Percentiles rank a stretch among this genome's conserved stretches.
phyloP scores from a whole-genome alignment of 2,888 invertebrate species.

The Cheilosia vulpina region DNA sequence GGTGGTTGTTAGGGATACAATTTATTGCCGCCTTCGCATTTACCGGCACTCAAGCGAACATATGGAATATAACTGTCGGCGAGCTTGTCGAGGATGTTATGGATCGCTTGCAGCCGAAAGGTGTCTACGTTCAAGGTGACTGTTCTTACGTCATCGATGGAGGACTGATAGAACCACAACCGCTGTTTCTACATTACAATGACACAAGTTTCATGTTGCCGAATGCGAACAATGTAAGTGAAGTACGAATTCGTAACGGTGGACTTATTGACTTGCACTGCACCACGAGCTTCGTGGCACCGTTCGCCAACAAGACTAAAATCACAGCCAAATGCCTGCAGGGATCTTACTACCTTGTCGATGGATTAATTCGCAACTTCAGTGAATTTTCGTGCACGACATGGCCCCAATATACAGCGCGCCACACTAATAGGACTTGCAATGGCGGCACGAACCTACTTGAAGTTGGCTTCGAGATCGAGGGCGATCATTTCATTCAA shows the following conservation, averaged over 20 bases:
- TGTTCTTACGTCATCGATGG: conserved; percentile 78
- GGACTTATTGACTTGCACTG: conserved; percentile 80
- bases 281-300: conserved; percentile 60
- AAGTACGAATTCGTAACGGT: conserved; percentile 77
- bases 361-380: conserved; percentile 78
- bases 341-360: conserved; percentile 77
- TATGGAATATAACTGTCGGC: conserved; percentile 37
- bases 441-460: conserved; percentile 79
- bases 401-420: conserved; percentile 79
- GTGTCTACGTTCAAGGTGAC: conserved; percentile 53
- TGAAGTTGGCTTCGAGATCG: conserved; percentile 82
- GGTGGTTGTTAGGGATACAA: background rate
- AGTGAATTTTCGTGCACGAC: conserved; percentile 80
- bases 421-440: conserved; percentile 79
- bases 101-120: background rate
- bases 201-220: conserved; percentile 79
- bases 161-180: conserved; percentile 84
- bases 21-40: background rate
- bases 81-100: conserved; percentile 16
- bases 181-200: conserved; percentile 84
- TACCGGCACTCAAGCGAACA: background rate
- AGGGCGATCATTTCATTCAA: conserved; percentile 80
- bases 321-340: conserved; percentile 79
- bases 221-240: conserved; percentile 77
- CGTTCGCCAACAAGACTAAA: conserved; percentile 65